phyloP scores from a whole-genome alignment of 2,113 vertebrate species.

The Ailurus styani region DNA sequence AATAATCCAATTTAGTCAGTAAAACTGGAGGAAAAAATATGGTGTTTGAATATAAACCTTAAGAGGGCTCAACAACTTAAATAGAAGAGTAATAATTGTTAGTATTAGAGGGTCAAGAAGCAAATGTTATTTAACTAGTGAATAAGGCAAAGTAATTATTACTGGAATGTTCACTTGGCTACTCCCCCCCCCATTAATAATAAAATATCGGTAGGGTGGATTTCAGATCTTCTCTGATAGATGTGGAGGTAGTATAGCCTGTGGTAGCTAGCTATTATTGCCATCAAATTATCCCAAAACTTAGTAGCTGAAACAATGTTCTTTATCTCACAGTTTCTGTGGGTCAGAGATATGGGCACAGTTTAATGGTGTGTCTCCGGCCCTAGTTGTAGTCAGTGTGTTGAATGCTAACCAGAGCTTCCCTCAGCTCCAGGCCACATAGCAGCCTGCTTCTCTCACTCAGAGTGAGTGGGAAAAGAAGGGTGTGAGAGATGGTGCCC shows the following conservation, averaged over 20 bases:
- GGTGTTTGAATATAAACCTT: neutral
- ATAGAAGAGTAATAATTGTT: neutral
- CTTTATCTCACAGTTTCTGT: neutral
- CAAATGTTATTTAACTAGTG: neutral
- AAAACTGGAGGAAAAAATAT: neutral
- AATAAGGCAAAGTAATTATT: neutral
- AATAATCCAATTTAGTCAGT: neutral
- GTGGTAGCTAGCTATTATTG: neutral
- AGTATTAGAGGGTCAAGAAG: neutral
- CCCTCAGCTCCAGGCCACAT: neutral
- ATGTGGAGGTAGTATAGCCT: neutral
- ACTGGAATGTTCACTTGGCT: neutral
- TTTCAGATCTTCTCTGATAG: neutral
- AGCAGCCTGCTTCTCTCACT: neutral
- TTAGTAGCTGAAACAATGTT: neutral
- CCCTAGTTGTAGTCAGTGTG: neutral
- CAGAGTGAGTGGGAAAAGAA: neutral
- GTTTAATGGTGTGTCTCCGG: neutral
- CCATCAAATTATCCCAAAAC: neutral
- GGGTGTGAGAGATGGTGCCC: neutral
- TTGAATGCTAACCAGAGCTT: neutral
- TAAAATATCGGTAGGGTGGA: neutral
- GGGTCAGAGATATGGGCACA: neutral
- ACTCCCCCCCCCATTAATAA: neutral
- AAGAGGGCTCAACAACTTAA: neutral